Conservation (phyloP, 2,113 vertebrate species). For the Mus spicilegus region DNA sequence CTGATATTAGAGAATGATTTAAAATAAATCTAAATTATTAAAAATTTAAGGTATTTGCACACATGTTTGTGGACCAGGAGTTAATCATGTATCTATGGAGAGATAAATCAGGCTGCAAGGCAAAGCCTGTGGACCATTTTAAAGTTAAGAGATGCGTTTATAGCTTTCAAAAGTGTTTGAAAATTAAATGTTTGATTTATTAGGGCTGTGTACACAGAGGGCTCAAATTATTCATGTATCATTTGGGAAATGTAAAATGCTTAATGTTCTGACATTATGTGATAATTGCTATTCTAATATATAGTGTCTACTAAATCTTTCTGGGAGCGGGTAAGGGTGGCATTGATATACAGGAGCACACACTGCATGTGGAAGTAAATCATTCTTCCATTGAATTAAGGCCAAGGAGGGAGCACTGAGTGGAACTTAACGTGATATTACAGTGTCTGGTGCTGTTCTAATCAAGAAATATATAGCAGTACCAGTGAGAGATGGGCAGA, state of each 20-base stretch:
- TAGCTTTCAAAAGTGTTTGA: conserved; percentile 72
- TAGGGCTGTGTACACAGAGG: conserved; percentile 68
- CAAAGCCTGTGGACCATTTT: conserved; percentile 50
- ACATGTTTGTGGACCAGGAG: conserved; percentile 24
- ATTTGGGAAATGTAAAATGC: conserved; percentile 77
- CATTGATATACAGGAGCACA: conserved; percentile 76
- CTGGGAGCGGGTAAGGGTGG: conserved; percentile 34
- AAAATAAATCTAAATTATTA: conserved; percentile 65
- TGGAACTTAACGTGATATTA: conserved; percentile 72
- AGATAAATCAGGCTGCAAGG: conserved; percentile 55
- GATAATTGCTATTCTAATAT: conserved; percentile 79
- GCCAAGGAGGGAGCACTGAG: conserved; percentile 68
- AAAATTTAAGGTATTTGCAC: conserved; percentile 51
- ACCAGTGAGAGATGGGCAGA: conserved; percentile 61
- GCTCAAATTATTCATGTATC: conserved; percentile 79
- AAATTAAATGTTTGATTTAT: conserved; percentile 83
- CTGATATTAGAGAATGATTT: conserved; percentile 54
- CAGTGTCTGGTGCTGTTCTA: conserved; percentile 67
- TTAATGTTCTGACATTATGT: conserved; percentile 76
- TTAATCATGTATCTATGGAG: conserved; percentile 20
- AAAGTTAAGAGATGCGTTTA: conserved; percentile 71
- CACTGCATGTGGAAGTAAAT: conserved; percentile 69
- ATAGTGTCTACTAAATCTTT: conserved; percentile 77
- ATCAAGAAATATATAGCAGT: conserved; percentile 69
- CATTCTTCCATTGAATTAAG: conserved; percentile 76